Evolutionary conservation across 2,797 vertebrate genomes (phyloP).

Genomic region (Ambastaia sidthimunki): DNA sequence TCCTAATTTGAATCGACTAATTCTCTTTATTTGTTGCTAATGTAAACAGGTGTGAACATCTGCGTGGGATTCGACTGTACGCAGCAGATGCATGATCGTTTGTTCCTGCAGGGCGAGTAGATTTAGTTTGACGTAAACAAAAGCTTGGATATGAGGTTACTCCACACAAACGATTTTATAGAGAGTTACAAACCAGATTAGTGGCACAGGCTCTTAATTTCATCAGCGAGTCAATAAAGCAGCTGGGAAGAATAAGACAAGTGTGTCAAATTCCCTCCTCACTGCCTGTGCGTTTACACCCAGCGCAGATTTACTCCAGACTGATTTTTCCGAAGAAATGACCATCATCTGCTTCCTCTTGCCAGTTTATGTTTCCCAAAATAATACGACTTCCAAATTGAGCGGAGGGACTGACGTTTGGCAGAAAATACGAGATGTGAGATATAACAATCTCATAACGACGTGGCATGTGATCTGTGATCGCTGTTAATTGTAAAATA

Average conservation of each 20-base stretch:
- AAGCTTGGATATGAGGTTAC: background rate
- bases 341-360: slow-evolving; percentile 58
- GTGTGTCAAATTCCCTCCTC: slow-evolving; percentile 44
- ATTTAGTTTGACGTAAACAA: background rate
- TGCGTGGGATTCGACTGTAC: background rate
- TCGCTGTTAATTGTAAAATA: background rate
- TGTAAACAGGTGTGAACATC: background rate
- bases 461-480: background rate
- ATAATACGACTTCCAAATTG: slow-evolving; percentile 47
- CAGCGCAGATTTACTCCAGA: slow-evolving; percentile 41
- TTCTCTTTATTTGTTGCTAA: background rate
- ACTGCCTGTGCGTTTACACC: slow-evolving; percentile 20
- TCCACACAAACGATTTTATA: slow-evolving; percentile 11
- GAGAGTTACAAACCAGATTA: slow-evolving; percentile 58
- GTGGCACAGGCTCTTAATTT: slow-evolving; percentile 59
- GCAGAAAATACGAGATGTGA: background rate
- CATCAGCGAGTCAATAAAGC: slow-evolving; percentile 60
- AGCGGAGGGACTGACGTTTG: slow-evolving; percentile 1
- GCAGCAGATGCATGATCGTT: background rate
- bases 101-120: background rate
- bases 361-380: slow-evolving; percentile 58
- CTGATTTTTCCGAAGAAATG: slow-evolving; percentile 25
- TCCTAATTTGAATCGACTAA: slow-evolving; percentile 44
- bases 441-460: background rate
- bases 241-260: slow-evolving; percentile 38